phyloP scores from a whole-genome alignment of 2,113 vertebrate genomes.

The Panthera leo region DNA sequence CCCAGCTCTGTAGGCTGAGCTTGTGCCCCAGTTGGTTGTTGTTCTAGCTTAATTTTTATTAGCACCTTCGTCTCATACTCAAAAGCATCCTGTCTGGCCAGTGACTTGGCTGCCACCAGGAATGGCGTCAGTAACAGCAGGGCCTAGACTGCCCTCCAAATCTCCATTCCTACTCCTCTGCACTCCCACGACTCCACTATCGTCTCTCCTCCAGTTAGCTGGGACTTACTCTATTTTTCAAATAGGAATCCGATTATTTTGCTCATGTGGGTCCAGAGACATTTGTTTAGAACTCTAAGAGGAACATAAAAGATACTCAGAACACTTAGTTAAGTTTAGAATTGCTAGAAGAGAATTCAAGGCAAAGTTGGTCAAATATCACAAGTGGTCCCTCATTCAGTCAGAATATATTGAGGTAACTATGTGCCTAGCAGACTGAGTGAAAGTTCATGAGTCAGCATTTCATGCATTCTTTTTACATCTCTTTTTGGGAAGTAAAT shows the following conservation, averaged over 20 bases:
- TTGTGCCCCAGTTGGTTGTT: background rate
- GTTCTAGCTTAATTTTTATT: background rate
- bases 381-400: background rate
- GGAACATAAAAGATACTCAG: background rate
- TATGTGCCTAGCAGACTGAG: background rate
- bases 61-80: background rate
- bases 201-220: background rate
- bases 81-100: background rate
- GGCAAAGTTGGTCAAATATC: background rate
- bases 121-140: background rate
- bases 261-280: background rate
- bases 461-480: background rate
- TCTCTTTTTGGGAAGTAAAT: background rate
- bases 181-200: background rate
- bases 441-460: background rate
- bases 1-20: background rate
- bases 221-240: background rate
- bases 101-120: too few relatives aligned
- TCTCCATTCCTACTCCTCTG: rapidly evolving
- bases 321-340: background rate
- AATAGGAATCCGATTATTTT: background rate
- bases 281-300: background rate
- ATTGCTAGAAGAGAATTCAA: background rate
- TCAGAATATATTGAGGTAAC: background rate
- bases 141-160: background rate